Evolutionary conservation across 2,113 vertebrate genomes (phyloP), one percentile per base, ranked within the genome.

Genomic region (Taxidea taxus): DNA sequence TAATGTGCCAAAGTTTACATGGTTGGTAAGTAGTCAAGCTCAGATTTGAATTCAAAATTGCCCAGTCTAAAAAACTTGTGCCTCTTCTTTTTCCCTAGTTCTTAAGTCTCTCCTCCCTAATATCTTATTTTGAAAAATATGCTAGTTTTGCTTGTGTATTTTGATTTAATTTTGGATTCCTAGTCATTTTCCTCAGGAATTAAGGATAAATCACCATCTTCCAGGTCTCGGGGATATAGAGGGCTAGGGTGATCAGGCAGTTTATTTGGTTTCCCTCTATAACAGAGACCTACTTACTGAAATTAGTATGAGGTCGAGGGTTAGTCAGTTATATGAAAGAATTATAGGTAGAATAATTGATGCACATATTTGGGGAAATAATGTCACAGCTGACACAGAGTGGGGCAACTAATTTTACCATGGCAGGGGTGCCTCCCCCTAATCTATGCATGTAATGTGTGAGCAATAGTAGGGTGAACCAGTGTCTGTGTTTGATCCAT

Each of bases 131-230:
- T 80, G 2, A 27, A 62, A 89, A 75, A 44, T 7, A n/a, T 21
- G 4, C 9, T 58, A 49, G 10, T 6, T 44, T 44, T 88, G 21
- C 75, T 91, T 82, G 6, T 1, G 56, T n/a, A 47, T 42, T 37
- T 84, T 72, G 8, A 70, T 78, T 87, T 75, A 72, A 66, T 44
- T 90, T 82, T 84, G 34, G 5, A n/a, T 80, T 97, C 21, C 29
- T 93, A 93, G 82, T 4, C 27, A 81, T 80, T 89, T 49, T 86
- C 34, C 82, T 37, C 1, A 39, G n/a, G 31, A 77, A 16, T 78
- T 87, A 54, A 60, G 37, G 14, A 4, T 12, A 90, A 58, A 34
- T 23, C 58, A 60, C 39, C 18, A 11, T 82, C 34, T 10, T 89
- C 56, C 31, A 44, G 25, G 4, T 64, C 14, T 88, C 6, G 2